Percentiles rank a stretch among this genome's conserved stretches.
Conservation (phyloP, 2,888 invertebrate species). For the Pyralis farinalis region DNA sequence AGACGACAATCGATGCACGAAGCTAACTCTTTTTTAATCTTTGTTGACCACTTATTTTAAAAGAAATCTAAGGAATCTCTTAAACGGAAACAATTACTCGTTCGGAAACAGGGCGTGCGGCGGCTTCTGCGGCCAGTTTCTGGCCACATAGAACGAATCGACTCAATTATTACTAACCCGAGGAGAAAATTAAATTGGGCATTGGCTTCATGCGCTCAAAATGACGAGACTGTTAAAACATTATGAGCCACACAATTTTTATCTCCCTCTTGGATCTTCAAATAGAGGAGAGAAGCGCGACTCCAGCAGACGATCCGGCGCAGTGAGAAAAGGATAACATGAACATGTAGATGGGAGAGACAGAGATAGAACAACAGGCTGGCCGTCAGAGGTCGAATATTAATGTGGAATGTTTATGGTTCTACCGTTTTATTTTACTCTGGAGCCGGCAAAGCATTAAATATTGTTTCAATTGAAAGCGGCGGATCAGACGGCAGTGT, state of each 20-base stretch:
- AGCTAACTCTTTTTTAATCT: too few species aligned
- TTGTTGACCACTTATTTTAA: neutral
- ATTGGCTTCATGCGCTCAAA: constrained; percentile 47
- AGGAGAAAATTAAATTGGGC: constrained; percentile 71
- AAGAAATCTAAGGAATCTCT: too few species aligned
- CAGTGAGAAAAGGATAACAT: constrained; percentile 54
- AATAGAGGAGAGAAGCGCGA: constrained; percentile 47
- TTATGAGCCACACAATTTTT: constrained; percentile 75
- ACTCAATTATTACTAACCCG: constrained; percentile 68
- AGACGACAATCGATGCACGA: too few species aligned
- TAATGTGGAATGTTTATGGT: constrained; percentile 81
- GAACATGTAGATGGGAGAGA: constrained; percentile 24
- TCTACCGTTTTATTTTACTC: constrained; percentile 80
- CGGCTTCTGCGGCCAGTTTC: constrained; percentile 45
- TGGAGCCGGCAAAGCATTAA: constrained; percentile 71
- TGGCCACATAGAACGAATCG: constrained; percentile 67
- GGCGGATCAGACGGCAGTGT: constrained; percentile 66
- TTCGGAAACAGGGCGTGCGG: constrained; percentile 34
- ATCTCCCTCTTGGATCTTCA: constrained; percentile 68
- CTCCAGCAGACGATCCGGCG: constrained; percentile 71
- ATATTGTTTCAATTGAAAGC: constrained; percentile 81
- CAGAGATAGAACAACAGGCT: constrained; percentile 42
- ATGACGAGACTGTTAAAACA: constrained; percentile 73
- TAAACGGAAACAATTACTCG: constrained; percentile 59
- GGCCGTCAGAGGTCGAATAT: constrained; percentile 77